Conservation (phyloP, 1,140 invertebrate genomes). For the Dendrolimus punctatus region DNA sequence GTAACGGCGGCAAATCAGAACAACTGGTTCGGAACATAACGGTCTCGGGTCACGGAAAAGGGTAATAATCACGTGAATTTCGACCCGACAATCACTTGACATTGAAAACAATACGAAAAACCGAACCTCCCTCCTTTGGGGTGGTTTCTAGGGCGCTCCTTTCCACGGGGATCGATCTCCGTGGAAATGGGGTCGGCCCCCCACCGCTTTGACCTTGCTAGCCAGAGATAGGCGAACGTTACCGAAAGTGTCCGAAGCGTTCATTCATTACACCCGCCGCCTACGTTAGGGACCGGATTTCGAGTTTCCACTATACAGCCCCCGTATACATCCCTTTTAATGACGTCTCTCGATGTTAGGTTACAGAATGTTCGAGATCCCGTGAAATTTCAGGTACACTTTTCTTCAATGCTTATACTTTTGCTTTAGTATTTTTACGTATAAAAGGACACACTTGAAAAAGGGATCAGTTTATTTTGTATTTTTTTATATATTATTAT, state of each 20-base stretch:
- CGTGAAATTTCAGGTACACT: not conserved
- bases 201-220: conserved; percentile 38
- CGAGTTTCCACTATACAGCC: conserved; percentile 5
- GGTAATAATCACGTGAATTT: conserved; percentile 33
- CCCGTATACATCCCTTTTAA: conserved; percentile 9
- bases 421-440: too few relatives aligned
- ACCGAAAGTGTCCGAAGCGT: conserved; percentile 38
- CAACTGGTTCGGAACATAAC: conserved; percentile 20
- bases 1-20: conserved; percentile 13
- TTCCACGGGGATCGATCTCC: conserved; percentile 39
- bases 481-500: too few relatives aligned
- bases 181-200: conserved; percentile 50
- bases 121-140: conserved; percentile 31
- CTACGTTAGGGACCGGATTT: conserved; percentile 13
- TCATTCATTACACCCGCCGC: conserved; percentile 30
- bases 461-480: too few relatives aligned
- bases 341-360: conserved; percentile 11
- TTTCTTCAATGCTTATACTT: too few relatives aligned
- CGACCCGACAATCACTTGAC: conserved; percentile 40
- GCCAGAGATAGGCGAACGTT: conserved; percentile 26
- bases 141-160: conserved; percentile 42
- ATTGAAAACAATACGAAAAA: conserved; percentile 53
- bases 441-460: too few relatives aligned
- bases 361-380: conserved; percentile 6
- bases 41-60: conserved; percentile 38